phyloP scores from a whole-genome alignment of 2,888 invertebrate species.

The Sipha maydis region DNA sequence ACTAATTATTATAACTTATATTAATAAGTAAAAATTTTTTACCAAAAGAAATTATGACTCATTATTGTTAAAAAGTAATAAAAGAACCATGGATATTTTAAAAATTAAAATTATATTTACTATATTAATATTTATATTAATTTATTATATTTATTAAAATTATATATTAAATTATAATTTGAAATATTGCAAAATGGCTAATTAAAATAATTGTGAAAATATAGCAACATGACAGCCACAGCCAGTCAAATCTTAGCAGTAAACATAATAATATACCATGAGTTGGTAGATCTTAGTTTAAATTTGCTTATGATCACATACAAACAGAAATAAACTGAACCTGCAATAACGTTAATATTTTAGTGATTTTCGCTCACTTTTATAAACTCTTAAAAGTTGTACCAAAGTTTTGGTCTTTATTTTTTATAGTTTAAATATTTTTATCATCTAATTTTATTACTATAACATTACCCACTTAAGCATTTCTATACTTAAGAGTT shows the following conservation, averaged over 20 bases:
- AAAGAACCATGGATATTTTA: neutral
- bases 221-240: neutral
- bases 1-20: too few relatives aligned
- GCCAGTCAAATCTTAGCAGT: neutral
- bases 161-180: neutral
- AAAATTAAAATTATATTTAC: neutral
- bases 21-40: neutral
- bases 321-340: too few relatives aligned
- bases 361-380: too few relatives aligned
- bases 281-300: neutral
- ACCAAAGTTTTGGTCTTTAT: too few relatives aligned
- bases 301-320: too few relatives aligned
- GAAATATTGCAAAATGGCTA: neutral
- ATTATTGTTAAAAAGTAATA: neutral
- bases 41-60: neutral
- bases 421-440: too few relatives aligned
- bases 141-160: neutral
- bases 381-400: too few relatives aligned
- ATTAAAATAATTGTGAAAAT: slow-evolving; percentile 8
- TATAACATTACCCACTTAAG: too few relatives aligned
- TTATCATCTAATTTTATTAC: too few relatives aligned
- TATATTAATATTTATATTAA: too few relatives aligned
- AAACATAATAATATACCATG: slow-evolving; percentile 17
- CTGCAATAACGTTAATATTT: too few relatives aligned
- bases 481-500: too few relatives aligned